Base-by-base conservation (phyloP, 2,113 vertebrate species). In the Ctenomys sociabilis region DNA sequence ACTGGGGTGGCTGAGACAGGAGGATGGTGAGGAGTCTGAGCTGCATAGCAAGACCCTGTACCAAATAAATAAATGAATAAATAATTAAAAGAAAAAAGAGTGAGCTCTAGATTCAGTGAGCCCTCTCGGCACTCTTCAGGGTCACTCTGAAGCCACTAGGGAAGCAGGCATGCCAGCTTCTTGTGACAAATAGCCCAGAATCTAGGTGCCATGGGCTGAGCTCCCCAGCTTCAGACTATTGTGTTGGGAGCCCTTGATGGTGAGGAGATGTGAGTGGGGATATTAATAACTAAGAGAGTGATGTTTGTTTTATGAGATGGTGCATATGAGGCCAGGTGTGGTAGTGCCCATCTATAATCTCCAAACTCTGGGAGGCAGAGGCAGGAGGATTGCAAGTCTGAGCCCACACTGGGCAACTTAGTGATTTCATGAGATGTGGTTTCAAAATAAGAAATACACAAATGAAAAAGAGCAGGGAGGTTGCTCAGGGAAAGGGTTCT, bases 291-390 rank as follows among this genome's bases (percentile, higher is more conserved):
- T 28, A 49, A 73, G 88, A 49, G 0, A 52, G 21, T 54, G 88
- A 40, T 35, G n/a, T 92, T 92, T 96, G 68, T 13, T 68, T n/a
- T 68, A 43, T 85, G 92, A 22, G 83, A 64, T 93, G 86, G 21
- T 59, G 17, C 22, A 43, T 32, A 32, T 32, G 7, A 28, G 26
- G 24, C 40, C 40, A 75, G 37, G 40, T 40, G 21, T 26, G 21
- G 70, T 26, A 22, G 72, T 10, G 37, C 3, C 4, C 10, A 12
- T 26, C 37, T 43, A 10, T 24, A 24, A 43, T 75, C 72, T 22
- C 22, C 5, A 37, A 12, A 5, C 22, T 75, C 21, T 24, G 4
- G 68, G 70, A 40, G 24, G 17, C 4, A 5, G 37, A 73, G 37
- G 37, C 70, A 75, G 37, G 72, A 26, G 72, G 37, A 75, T 43